phyloP scores from a whole-genome alignment of 2,888 invertebrate species.

The Caenorhabditis uteleia region DNA sequence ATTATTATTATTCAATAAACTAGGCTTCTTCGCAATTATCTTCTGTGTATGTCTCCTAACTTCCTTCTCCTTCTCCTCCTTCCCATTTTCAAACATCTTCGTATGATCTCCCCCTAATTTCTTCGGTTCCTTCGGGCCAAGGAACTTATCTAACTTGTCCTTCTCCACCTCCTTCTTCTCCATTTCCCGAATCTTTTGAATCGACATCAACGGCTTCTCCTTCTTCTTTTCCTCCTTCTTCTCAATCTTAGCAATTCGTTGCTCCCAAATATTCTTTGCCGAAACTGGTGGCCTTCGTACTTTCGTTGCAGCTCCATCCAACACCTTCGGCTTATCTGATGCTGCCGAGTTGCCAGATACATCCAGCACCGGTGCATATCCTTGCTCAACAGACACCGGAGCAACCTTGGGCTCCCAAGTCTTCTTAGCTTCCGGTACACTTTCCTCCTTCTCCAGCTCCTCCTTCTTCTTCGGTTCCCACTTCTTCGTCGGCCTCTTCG shows the following conservation, averaged over 20 bases:
- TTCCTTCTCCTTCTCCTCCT: slow-evolving; percentile 1
- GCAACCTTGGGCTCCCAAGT: slow-evolving; percentile 20
- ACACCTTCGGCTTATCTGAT: background rate
- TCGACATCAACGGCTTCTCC: slow-evolving; percentile 26
- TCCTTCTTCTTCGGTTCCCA: too few relatives aligned
- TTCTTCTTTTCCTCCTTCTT: slow-evolving; percentile 30
- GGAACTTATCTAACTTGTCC: slow-evolving; percentile 6
- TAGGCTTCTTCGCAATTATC: slow-evolving; percentile 20
- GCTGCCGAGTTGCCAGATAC: slow-evolving; percentile 8
- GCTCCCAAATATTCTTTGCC: slow-evolving; percentile 38
- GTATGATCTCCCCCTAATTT: slow-evolving; percentile 9
- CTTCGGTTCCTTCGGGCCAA: slow-evolving; percentile 24
- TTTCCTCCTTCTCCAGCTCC: background rate
- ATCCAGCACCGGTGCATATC: slow-evolving; percentile 24
- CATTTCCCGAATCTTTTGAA: slow-evolving; percentile 34
- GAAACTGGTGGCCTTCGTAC: slow-evolving; percentile 11
- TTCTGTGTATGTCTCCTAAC: slow-evolving; percentile 12
- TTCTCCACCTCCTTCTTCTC: slow-evolving; percentile 28
- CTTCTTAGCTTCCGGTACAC: too few relatives aligned
- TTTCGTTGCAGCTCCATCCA: background rate
- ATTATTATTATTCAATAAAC: too few relatives aligned
- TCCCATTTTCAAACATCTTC: slow-evolving; percentile 11
- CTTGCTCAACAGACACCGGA: slow-evolving; percentile 9
- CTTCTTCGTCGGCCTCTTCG: slow-evolving; percentile 3
- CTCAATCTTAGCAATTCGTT: slow-evolving; percentile 35